phyloP scores from a whole-genome alignment of 2,888 invertebrate species.

The Drosophila lacicola region DNA sequence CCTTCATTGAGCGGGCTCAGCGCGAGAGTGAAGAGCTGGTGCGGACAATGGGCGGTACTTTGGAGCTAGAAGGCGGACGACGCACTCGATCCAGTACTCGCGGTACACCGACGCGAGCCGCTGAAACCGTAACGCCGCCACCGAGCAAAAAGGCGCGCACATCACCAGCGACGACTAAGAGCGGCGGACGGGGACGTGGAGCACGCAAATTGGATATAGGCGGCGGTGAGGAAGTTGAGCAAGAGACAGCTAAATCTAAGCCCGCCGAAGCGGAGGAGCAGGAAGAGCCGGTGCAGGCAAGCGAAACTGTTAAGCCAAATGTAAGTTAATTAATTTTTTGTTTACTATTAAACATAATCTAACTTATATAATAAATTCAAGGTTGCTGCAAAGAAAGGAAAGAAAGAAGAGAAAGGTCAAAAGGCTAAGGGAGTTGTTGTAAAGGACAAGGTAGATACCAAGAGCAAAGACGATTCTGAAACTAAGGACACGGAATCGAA shows the following conservation, averaged over 20 bases:
- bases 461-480: slow-evolving; percentile 20
- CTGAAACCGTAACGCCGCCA: slow-evolving; percentile 81
- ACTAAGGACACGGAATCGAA: slow-evolving; percentile 25
- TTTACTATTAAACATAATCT: background rate
- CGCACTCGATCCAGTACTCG: slow-evolving; percentile 84
- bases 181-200: slow-evolving; percentile 74
- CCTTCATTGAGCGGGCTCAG: slow-evolving; percentile 84
- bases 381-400: slow-evolving; percentile 57
- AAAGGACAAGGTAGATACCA: slow-evolving; percentile 22
- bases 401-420: slow-evolving; percentile 51
- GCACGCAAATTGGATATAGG: slow-evolving; percentile 82
- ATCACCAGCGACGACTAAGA: slow-evolving; percentile 70
- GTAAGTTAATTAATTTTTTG: slow-evolving; percentile 35
- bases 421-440: slow-evolving; percentile 40
- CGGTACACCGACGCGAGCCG: slow-evolving; percentile 79
- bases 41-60: slow-evolving; percentile 83
- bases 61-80: slow-evolving; percentile 84
- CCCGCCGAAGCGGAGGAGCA: slow-evolving; percentile 8
- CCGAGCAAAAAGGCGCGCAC: slow-evolving; percentile 82
- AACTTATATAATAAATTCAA: slow-evolving; percentile 22
- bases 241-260: slow-evolving; percentile 59
- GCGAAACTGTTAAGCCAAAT: slow-evolving; percentile 34
- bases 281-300: slow-evolving; percentile 5
- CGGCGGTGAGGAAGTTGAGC: slow-evolving; percentile 53
- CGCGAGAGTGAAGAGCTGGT: slow-evolving; percentile 84